Conservation (phyloP, 2,797 vertebrate species). For the Liparis tanakae region DNA sequence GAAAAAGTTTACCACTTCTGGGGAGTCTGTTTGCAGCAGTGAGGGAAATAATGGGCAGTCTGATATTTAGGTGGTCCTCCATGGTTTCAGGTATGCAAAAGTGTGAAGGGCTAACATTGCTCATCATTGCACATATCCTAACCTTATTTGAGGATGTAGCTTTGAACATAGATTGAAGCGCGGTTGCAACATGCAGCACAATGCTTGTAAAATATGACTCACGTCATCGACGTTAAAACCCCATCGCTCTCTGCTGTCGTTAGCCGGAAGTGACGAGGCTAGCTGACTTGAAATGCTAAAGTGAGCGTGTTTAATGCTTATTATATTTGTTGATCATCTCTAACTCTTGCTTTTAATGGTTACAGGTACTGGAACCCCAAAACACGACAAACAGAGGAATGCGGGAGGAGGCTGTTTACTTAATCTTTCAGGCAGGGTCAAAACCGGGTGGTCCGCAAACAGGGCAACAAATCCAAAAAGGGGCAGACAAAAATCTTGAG, state of each 20-base stretch:
- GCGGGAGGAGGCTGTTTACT: too few relatives aligned
- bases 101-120: background rate
- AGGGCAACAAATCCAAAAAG: too few relatives aligned
- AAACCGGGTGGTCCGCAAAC: too few relatives aligned
- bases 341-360: too few relatives aligned
- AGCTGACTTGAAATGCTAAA: background rate
- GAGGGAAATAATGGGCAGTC: background rate
- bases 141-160: background rate
- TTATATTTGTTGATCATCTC: background rate
- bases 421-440: too few relatives aligned
- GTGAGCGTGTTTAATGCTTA: background rate
- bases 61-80: background rate
- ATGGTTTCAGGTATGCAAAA: background rate
- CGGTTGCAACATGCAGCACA: background rate
- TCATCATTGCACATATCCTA: background rate
- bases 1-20: background rate
- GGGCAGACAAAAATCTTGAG: too few relatives aligned
- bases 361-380: too few relatives aligned
- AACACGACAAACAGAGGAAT: too few relatives aligned
- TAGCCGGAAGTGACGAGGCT: background rate
- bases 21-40: background rate
- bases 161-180: background rate
- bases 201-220: too few relatives aligned
- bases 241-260: background rate
- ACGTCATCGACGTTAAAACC: background rate